phyloP scores from a whole-genome alignment of 2,113 vertebrate genomes.

The Odontesthes bonariensis region DNA sequence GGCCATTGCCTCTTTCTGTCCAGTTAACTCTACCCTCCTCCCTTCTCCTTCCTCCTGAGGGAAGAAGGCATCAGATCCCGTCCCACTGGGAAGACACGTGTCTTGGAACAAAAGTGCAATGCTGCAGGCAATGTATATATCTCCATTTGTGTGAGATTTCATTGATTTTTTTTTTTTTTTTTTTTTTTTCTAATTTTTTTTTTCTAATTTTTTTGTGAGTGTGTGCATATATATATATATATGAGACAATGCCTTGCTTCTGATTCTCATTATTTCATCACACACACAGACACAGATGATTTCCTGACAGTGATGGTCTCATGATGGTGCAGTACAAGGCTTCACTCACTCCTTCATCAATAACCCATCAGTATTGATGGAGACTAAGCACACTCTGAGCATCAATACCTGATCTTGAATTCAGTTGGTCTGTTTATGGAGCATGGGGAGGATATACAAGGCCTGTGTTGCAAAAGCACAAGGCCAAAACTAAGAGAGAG shows the following conservation, averaged over 20 bases:
- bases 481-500: slow-evolving; percentile 33
- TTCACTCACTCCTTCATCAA: slow-evolving; percentile 75
- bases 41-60: slow-evolving; percentile 42
- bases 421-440: slow-evolving; percentile 52
- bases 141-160: slow-evolving; percentile 73
- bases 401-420: slow-evolving; percentile 77
- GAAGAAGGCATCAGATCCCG: slow-evolving; percentile 49
- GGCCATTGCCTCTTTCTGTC: slow-evolving; percentile 48
- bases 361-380: slow-evolving; percentile 79
- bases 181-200: slow-evolving; percentile 20
- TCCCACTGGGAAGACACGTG: slow-evolving; percentile 69
- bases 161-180: slow-evolving; percentile 61
- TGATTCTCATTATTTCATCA: slow-evolving; percentile 67
- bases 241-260: slow-evolving; percentile 60
- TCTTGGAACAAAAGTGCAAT: slow-evolving; percentile 72
- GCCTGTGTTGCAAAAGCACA: slow-evolving; percentile 29
- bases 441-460: slow-evolving; percentile 43
- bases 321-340: slow-evolving; percentile 56
- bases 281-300: slow-evolving; percentile 47
- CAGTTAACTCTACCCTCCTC: slow-evolving; percentile 52
- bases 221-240: slow-evolving; percentile 55
- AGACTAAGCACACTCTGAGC: slow-evolving; percentile 51
- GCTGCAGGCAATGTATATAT: slow-evolving; percentile 77
- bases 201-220: slow-evolving; percentile 39
- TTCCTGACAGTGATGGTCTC: slow-evolving; percentile 44